These are phyloP conservation scores for Fulica atra DNA, from an alignment of 2,113 vertebrate genomes.

Conservation along the genomic window DNA sequence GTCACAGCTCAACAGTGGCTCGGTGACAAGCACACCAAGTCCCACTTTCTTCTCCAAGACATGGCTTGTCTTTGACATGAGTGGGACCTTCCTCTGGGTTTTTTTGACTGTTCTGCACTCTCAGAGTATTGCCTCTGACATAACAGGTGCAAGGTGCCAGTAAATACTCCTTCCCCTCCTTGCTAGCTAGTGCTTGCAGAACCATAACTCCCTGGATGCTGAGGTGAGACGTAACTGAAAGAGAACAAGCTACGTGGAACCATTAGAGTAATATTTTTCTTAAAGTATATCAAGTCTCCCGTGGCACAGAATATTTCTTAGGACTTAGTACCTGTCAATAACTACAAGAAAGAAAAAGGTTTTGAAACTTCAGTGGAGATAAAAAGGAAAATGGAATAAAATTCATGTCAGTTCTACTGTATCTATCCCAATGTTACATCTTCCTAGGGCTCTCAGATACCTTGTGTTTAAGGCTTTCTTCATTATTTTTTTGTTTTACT, in stretches of 20 bases:
- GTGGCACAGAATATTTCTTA: not conserved
- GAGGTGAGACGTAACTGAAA: not conserved
- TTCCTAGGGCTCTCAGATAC: not conserved
- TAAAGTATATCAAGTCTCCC: not conserved
- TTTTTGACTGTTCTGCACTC: not conserved
- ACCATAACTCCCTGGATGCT: not conserved
- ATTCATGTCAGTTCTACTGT: not conserved
- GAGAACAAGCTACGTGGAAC: not conserved
- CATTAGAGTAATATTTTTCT: not conserved
- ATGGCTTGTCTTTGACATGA: not conserved
- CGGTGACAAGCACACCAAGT: not conserved
- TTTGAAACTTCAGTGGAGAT: not conserved
- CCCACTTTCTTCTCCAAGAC: not conserved
- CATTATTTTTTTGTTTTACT: conserved; percentile 46
- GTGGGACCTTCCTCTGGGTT: not conserved
- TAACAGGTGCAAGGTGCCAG: not conserved
- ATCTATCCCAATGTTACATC: not conserved
- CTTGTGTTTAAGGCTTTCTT: not conserved
- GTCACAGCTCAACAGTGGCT: not conserved
- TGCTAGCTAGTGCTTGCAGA: not conserved
- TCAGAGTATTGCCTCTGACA: not conserved
- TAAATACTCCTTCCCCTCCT: not conserved
- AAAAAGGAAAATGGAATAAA: not conserved
- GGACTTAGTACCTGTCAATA: not conserved
- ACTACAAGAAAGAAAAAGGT: not conserved